A percentile compares a stretch with the other conserved stretches of the same genome.
Evolutionary conservation across 2,113 vertebrate species (phyloP).

Genomic region (Tupaia chinensis): DNA sequence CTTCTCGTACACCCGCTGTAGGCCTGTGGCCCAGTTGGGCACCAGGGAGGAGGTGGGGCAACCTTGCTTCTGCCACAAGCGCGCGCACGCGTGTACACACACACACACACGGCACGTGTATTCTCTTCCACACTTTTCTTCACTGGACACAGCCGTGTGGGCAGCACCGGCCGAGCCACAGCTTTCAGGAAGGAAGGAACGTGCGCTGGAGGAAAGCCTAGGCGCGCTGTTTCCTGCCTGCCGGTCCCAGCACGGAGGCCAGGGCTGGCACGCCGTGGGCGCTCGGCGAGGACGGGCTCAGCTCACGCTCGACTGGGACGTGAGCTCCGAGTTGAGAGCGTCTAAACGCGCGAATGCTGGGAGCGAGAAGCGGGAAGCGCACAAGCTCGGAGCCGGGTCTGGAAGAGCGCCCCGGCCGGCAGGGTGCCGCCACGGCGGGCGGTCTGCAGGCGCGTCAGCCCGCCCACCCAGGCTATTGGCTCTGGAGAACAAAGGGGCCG

Average conservation of each 20-base stretch:
- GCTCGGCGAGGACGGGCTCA: neutral
- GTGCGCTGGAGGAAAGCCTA: too few species aligned
- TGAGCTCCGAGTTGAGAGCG: neutral
- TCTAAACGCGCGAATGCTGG: too few species aligned
- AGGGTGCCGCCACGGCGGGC: neutral
- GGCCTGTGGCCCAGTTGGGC: neutral
- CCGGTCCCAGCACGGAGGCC: neutral
- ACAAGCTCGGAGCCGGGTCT: too few species aligned
- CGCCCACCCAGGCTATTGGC: constrained; percentile 52
- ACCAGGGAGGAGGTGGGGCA: neutral
- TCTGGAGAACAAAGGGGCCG: constrained; percentile 78
- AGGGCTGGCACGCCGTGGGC: too few species aligned
- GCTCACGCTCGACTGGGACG: neutral
- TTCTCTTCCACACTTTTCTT: too few species aligned
- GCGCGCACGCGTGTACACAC: neutral
- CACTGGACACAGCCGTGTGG: too few species aligned
- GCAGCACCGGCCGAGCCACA: neutral
- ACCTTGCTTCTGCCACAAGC: neutral
- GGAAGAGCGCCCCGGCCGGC: neutral
- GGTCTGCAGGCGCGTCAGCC: neutral
- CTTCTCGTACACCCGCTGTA: neutral
- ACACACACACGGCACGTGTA: too few species aligned
- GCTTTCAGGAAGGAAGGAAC: neutral
- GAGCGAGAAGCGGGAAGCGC: neutral
- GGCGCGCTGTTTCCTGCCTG: neutral